Evolutionary conservation across 2,888 invertebrate species (phyloP), one percentile per base, ranked within the genome.

Genomic region (Dasypolia templi): DNA sequence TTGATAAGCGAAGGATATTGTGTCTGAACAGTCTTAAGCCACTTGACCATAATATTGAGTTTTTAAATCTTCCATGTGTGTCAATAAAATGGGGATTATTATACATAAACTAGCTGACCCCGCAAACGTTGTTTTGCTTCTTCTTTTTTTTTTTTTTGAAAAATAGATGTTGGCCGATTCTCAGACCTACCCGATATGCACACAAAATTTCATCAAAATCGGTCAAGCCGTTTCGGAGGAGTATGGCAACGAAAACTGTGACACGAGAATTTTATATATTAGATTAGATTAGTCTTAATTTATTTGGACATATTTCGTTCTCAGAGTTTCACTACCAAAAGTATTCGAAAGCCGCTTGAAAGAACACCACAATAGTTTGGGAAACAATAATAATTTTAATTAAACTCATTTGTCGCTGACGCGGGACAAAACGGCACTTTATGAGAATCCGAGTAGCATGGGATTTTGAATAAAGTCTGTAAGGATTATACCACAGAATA

Each of bases 371-470:
- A 53, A 49, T 46, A 58, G 39, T 66, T 66, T 5, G 29, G 14
- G n/a, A 62, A 79, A 67, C 42, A 51, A 73, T 42, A 42, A 65
- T 56, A 71, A 79, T 64, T 68, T 72, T 35, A n/a, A n/a, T n/a
- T n/a, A n/a, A n/a, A n/a, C 35, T 44, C 32, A 35, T 55, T 42
- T 64, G 61, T 55, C 14, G n/a, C 19, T 46, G 11, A 62, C 55
- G 56, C 11, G 32, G 22, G 55, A 64, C 63, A 76, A 42, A 76
- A 75, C 35, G 49, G 53, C n/a, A 62, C 29, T 66, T 62, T 65
- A 72, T 66, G 65, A 49, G 35, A 55, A 51, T 66, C 65, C 55
- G n/a, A 44, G 42, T 53, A 63, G 26, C 11, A 35, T 44, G 4
- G 49, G 56, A 58, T 75, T 81, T 66, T 53, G 53, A 69, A 81